Base-by-base conservation (phyloP, 2,797 vertebrate genomes). In the Intellagama lesueurii region DNA sequence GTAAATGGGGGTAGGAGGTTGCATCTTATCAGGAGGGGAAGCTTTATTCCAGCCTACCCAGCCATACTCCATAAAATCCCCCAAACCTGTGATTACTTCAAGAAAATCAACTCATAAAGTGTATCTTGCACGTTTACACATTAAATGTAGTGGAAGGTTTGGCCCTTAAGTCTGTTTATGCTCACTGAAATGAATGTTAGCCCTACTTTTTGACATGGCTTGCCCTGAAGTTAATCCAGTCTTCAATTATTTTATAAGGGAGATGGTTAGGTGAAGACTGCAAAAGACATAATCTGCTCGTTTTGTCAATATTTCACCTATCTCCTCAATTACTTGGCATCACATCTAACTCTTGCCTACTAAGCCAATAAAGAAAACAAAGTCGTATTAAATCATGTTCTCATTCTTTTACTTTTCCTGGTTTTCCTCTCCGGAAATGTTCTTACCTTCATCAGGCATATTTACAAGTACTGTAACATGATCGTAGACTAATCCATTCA, bases 381-480 rank as follows among this genome's bases (percentile, higher is more conserved):
- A 68, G 11, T 87, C 17, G 26, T 83, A 56, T 52, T 70, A 82
- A 90, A 76, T 68, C 64, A 77, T 47, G 81, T 66, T 32, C 26
- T 77, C 35, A 81, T 85, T 81, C n/a, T 82, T 82, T 86, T 83
- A n/a, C 56, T 17, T 68, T 86, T 91, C 32, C 26, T 80, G 64
- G n/a, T 81, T 79, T 92, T 79, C 26, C 85, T 6, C 1, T 77
- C 72, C 87, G 82, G 35, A 81, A 77, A 70, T 77, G 56, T 88
- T 85, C 30, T 83, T 1, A 52, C 17, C 17, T 90, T 89, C 76
- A 88, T 64, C 0, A 83, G 35, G 73, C 83, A 24, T 89, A 0
- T 75, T 70, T 82, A 49, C 40, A 91, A 32, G 70, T 86, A 56
- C 6, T 0, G 0, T 56, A 49, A 6, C 70, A 89, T 79, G 76